Evolutionary conservation across 1,140 invertebrate species (phyloP).

Genomic region (Drosophila sucinea): DNA sequence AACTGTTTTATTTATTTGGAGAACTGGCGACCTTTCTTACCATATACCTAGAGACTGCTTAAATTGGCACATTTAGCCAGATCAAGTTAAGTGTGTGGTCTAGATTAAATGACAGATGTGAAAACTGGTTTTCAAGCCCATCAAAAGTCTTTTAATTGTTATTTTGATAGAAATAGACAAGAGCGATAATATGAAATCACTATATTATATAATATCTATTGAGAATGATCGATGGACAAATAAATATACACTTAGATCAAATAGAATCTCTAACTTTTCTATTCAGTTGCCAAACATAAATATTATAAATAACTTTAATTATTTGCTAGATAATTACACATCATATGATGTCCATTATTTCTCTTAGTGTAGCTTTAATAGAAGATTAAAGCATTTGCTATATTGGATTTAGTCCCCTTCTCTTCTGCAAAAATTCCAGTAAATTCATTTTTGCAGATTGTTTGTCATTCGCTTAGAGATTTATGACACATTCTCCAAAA

Average conservation of each 20-base stretch:
- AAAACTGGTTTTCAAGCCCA: not conserved
- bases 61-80: not conserved
- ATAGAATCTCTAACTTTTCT: too few species aligned
- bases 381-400: not conserved
- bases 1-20: not conserved
- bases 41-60: not conserved
- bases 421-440: constrained; percentile 1
- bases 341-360: not conserved
- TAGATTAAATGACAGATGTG: not conserved
- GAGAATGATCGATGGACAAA: not conserved
- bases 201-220: not conserved
- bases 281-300: too few species aligned
- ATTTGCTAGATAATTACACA: too few species aligned
- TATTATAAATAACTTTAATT: too few species aligned
- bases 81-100: constrained; percentile 5
- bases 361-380: not conserved
- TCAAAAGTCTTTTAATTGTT: not conserved
- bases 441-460: constrained; percentile 36
- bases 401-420: constrained; percentile 2
- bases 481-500: constrained; percentile 52
- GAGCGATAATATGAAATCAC: not conserved
- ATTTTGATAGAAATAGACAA: not conserved
- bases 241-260: too few species aligned
- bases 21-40: constrained; percentile 8
- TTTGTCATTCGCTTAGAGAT: constrained; percentile 61